These are phyloP conservation scores for Regulus satrapa DNA, from an alignment of 2,113 vertebrate genomes.

Conservation along the genomic window DNA sequence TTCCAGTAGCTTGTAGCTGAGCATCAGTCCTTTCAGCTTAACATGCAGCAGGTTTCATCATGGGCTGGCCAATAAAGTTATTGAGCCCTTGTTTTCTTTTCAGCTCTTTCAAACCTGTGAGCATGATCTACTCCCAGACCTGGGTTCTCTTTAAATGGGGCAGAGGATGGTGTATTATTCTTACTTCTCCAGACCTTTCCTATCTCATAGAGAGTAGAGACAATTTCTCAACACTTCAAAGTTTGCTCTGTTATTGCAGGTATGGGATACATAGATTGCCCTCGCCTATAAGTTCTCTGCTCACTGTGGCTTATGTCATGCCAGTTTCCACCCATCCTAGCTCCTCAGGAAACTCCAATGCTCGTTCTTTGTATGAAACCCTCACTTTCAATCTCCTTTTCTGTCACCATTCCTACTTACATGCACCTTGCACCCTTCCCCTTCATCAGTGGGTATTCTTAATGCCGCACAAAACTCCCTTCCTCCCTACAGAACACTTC, in stretches of 20 bases:
- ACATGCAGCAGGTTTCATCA: neutral
- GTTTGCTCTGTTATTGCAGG: neutral
- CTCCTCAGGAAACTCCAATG: neutral
- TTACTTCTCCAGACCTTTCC: neutral
- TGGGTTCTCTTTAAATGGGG: neutral
- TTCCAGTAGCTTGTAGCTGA: neutral
- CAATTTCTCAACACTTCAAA: neutral
- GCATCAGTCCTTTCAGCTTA: neutral
- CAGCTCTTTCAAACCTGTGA: neutral
- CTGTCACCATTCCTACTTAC: neutral
- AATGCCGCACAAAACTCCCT: neutral
- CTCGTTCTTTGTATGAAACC: accelerated
- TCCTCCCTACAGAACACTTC: neutral
- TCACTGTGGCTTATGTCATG: neutral
- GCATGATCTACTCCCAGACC: neutral
- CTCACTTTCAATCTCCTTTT: neutral
- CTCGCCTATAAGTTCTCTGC: neutral
- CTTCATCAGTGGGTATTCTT: neutral
- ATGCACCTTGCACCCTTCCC: accelerated
- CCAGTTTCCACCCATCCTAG: neutral
- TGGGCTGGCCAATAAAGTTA: neutral
- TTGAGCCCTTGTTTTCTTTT: neutral
- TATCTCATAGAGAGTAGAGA: neutral
- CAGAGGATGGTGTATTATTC: neutral
- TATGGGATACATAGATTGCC: neutral